Evolutionary conservation across 2,888 invertebrate genomes (phyloP), one percentile per base, ranked within the genome.

Genomic region (Drosophila longiperda): DNA sequence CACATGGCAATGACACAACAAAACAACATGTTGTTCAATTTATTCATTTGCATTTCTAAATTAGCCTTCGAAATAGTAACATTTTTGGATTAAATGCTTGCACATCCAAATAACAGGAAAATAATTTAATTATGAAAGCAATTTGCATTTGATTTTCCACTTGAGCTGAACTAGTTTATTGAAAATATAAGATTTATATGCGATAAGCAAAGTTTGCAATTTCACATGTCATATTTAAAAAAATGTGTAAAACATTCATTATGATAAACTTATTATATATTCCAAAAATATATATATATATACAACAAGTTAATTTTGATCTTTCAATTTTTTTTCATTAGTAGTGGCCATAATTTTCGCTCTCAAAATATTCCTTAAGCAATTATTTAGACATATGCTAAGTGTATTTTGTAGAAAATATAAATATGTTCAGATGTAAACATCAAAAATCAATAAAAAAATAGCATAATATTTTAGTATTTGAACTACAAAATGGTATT

Each of bases 21-120:
- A 34, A 33, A 17, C 62, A 49, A 48, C n/a, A n/a, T 57, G n/a
- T 45, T 34, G 11, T 49, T 42, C 61, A 59, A 48, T 64, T 29
- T 58, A 34, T 61, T 23, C 49, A 49, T 17, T 57, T 62, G 65
- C 62, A 71, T 76, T 65, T 49, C 45, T 11, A 42, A 61, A 61
- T 65, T 71, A 33, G 32, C 29, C 34, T 17, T 50, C 33, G 26
- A 59, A 38, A 33, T 20, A 20, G 6, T 1, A 20, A n/a, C 0
- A n/a, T 20, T n/a, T 32, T 33, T 36, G 15, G 20, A 23, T 49
- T 23, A 33, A 17, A 34, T 12, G 26, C 40, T 32, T 48, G 38
- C 32, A 48, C 40, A 40, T 34, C 15, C 15, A 20, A 54, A 26
- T 54, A 26, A 60, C 40, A 20, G 29, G 11, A 69, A 49, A 34